phyloP scores from a whole-genome alignment of 2,113 vertebrate species.

The Petroica traversi region DNA sequence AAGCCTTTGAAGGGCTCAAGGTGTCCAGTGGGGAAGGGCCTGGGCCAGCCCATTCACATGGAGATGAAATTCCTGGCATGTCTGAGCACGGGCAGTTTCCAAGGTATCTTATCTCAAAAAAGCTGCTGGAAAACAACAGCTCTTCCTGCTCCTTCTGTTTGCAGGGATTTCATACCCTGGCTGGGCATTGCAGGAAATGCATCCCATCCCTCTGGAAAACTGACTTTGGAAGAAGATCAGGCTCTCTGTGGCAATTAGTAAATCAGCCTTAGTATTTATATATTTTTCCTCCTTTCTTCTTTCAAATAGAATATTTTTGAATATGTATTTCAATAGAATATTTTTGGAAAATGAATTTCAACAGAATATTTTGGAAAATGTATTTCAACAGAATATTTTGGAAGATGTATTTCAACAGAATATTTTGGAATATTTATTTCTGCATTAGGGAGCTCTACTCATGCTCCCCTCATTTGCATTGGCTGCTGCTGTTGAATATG shows the following conservation, averaged over 20 bases:
- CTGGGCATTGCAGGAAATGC: not conserved
- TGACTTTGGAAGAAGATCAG: not conserved
- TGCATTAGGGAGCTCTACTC: not conserved
- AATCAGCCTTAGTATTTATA: not conserved
- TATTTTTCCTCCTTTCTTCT: not conserved
- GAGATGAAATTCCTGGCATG: constrained; percentile 26
- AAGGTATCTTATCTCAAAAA: not conserved
- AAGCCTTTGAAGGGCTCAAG: constrained; percentile 43
- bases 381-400: not conserved
- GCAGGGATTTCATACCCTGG: not conserved
- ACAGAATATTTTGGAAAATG: not conserved
- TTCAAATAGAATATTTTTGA: not conserved
- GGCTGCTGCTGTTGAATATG: not conserved
- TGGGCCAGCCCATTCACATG: not conserved
- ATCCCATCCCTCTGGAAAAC: not conserved
- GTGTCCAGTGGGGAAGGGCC: not conserved
- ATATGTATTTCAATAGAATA: not conserved
- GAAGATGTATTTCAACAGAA: rapidly evolving
- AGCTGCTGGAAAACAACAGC: not conserved
- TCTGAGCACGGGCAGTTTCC: not conserved
- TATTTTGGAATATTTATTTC: too few relatives aligned
- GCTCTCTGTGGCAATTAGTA: not conserved
- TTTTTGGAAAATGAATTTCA: not conserved
- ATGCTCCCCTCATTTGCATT: not conserved
- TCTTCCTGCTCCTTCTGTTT: not conserved